Evolutionary conservation across 23 tunicate species (phyloP).

Genomic region (Corella eumyota): DNA sequence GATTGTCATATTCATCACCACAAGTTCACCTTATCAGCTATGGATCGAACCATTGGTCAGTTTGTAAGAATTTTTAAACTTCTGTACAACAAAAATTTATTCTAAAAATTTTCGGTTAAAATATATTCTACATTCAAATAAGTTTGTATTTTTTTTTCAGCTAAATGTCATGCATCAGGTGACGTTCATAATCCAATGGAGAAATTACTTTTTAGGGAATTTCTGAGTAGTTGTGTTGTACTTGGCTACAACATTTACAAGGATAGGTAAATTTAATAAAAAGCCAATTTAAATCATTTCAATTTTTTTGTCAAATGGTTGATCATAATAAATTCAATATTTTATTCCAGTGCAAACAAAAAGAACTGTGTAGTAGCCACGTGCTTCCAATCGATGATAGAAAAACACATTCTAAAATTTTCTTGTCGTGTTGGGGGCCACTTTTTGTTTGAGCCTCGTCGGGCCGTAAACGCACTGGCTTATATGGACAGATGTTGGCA

Average conservation of each 20-base stretch:
- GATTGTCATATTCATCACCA: conserved; percentile 84
- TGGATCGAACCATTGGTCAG: conserved; percentile 70
- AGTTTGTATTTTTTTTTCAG: conserved; percentile 13
- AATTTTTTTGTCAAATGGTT: neutral
- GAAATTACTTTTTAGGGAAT: conserved; percentile 73
- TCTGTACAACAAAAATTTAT: too few relatives aligned
- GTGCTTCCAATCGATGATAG: conserved; percentile 49
- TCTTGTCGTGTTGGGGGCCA: conserved; percentile 78
- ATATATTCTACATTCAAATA: too few relatives aligned
- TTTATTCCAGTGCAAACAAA: neutral
- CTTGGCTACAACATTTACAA: conserved; percentile 58
- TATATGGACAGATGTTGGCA: conserved; percentile 95
- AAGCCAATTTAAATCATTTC: neutral
- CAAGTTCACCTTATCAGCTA: conserved; percentile 31
- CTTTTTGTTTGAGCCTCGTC: conserved; percentile 72
- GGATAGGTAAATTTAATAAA: conserved; percentile 4
- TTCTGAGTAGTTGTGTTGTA: conserved; percentile 61
- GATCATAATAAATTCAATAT: neutral
- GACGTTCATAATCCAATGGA: conserved; percentile 96
- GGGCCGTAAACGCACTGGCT: conserved; percentile 65
- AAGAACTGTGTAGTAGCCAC: conserved; percentile 18
- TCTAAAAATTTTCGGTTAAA: too few relatives aligned
- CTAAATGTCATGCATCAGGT: conserved; percentile 36
- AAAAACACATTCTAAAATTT: conserved; percentile 46
- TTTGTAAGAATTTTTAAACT: neutral